phyloP scores from a whole-genome alignment of 2,113 vertebrate species.

The Sus scrofa region DNA sequence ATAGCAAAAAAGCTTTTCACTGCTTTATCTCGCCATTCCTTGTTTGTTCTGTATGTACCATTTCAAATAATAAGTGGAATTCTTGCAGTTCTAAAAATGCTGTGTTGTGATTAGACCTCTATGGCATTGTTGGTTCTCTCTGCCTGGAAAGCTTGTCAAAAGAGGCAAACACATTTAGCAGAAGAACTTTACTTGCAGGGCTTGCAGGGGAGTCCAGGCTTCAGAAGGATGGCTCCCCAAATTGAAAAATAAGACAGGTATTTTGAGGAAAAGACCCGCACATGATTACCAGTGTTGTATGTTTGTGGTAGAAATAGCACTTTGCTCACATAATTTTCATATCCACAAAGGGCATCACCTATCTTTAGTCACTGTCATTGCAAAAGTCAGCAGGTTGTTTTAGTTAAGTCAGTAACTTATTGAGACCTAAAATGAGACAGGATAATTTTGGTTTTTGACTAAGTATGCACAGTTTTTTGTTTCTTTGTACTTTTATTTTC shows the following conservation, averaged over 20 bases:
- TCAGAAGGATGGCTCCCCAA: neutral
- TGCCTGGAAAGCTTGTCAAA: constrained; percentile 31
- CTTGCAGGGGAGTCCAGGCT: neutral
- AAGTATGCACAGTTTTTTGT: neutral
- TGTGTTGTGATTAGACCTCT: constrained; percentile 44
- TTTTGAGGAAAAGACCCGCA: constrained; percentile 16
- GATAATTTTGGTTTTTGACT: neutral
- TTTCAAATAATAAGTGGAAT: constrained; percentile 51
- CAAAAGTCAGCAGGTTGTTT: neutral
- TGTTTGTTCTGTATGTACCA: constrained; percentile 19
- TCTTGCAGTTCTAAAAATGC: constrained; percentile 46
- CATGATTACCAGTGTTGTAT: neutral
- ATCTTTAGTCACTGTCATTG: neutral
- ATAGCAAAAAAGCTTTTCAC: neutral
- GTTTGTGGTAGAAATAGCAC: neutral
- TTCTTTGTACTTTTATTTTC: constrained; percentile 42
- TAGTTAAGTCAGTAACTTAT: neutral
- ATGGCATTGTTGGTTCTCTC: constrained; percentile 41
- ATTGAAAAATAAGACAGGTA: neutral
- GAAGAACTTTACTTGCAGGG: constrained; percentile 32
- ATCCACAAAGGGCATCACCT: neutral
- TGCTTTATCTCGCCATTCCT: constrained; percentile 14
- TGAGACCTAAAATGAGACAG: constrained; percentile 41
- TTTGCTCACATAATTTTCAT: neutral
- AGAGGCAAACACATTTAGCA: constrained; percentile 35